These are phyloP conservation scores for Brachypalpus laphriformis DNA, from an alignment of 2,888 invertebrate species.

Conservation along the genomic window DNA sequence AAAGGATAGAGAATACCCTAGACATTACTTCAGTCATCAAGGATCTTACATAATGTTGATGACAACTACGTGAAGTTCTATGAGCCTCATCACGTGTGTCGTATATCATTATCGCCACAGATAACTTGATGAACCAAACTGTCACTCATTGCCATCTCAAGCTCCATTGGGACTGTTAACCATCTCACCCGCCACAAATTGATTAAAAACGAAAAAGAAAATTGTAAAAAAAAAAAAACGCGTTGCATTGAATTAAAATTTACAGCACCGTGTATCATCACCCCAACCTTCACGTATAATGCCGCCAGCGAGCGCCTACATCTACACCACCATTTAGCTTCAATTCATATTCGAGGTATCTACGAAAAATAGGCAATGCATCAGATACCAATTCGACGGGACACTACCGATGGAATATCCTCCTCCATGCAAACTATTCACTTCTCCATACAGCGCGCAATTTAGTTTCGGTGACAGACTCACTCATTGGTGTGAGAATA, in stretches of 20 bases:
- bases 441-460: slow-evolving; percentile 32
- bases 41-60: neutral
- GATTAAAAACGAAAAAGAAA: slow-evolving; percentile 13
- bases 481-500: slow-evolving; percentile 61
- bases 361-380: slow-evolving; percentile 49
- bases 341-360: slow-evolving; percentile 21
- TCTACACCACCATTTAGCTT: neutral
- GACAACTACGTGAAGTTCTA: too few relatives aligned
- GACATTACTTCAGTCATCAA: too few relatives aligned
- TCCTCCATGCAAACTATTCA: slow-evolving; percentile 6
- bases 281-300: neutral
- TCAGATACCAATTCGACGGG: slow-evolving; percentile 35
- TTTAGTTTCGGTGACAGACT: slow-evolving; percentile 67
- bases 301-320: neutral
- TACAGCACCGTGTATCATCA: slow-evolving; percentile 13
- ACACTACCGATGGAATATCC: slow-evolving; percentile 13
- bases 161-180: slow-evolving; percentile 35
- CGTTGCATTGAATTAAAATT: slow-evolving; percentile 50
- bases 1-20: too few relatives aligned
- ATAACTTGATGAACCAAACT: slow-evolving; percentile 51
- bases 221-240: neutral
- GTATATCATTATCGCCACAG: too few relatives aligned
- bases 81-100: too few relatives aligned
- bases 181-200: slow-evolving; percentile 50
- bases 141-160: slow-evolving; percentile 35